Percentiles rank a stretch among this genome's conserved stretches.
These are phyloP conservation scores for Oligia latruncula DNA, from an alignment of 2,888 invertebrate species.

Conservation along the genomic window DNA sequence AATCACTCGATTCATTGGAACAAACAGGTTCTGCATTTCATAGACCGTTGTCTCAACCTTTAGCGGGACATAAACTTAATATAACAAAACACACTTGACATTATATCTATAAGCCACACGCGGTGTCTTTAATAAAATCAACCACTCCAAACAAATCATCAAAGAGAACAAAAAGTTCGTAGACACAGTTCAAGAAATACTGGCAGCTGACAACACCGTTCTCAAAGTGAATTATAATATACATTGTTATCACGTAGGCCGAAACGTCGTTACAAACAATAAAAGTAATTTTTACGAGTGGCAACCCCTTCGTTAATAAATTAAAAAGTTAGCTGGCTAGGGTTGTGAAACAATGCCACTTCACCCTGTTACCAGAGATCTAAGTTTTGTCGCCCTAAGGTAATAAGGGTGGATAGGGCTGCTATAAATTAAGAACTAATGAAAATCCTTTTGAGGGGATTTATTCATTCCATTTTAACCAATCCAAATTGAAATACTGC, in stretches of 20 bases:
- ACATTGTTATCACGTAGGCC: constrained; percentile 90
- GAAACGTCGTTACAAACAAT: constrained; percentile 89
- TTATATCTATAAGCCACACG: constrained; percentile 80
- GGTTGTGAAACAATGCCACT: constrained; percentile 87
- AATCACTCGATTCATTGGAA: constrained; percentile 81
- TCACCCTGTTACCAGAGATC: constrained; percentile 85
- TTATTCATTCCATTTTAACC: constrained; percentile 51
- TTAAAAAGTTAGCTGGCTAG: constrained; percentile 86
- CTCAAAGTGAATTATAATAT: constrained; percentile 84
- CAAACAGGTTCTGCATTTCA: constrained; percentile 81
- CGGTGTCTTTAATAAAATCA: constrained; percentile 65
- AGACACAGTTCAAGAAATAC: constrained; percentile 66
- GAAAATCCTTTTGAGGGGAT: constrained; percentile 53
- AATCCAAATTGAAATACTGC: constrained; percentile 38
- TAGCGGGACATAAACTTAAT: constrained; percentile 82
- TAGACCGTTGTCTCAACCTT: constrained; percentile 82
- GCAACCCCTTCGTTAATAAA: constrained; percentile 89
- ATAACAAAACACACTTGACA: constrained; percentile 86
- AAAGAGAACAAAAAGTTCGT: constrained; percentile 13
- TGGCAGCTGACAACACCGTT: constrained; percentile 66
- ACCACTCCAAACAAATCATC: constrained; percentile 63
- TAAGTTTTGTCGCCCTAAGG: constrained; percentile 83
- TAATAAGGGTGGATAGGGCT: constrained; percentile 69
- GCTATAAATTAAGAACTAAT: constrained; percentile 64
- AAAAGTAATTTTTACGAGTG: constrained; percentile 90